These are phyloP conservation scores for Lithophane leautieri DNA, from an alignment of 2,888 invertebrate species.

Conservation along the genomic window DNA sequence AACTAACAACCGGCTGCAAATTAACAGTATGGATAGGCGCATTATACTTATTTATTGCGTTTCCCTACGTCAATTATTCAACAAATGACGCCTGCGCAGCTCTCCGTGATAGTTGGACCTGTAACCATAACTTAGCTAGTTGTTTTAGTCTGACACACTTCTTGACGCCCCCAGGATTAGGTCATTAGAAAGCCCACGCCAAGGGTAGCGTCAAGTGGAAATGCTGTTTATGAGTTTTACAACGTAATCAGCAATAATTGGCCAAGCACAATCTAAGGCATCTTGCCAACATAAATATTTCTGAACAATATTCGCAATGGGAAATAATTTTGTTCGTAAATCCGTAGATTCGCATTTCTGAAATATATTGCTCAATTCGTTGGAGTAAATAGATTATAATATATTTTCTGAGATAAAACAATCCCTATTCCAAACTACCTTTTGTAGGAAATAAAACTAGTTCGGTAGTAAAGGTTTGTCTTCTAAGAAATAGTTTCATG, in stretches of 20 bases:
- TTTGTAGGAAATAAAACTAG: constrained; percentile 38
- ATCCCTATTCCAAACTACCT: constrained; percentile 32
- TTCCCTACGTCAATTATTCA: constrained; percentile 74
- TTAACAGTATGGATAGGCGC: constrained; percentile 37
- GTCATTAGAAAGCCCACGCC: constrained; percentile 74
- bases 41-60: constrained; percentile 61
- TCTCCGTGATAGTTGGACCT: constrained; percentile 73
- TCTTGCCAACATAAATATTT: constrained; percentile 41
- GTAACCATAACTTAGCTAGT: constrained; percentile 73
- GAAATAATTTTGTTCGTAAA: constrained; percentile 49
- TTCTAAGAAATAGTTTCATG: constrained; percentile 25
- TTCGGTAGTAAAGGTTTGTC: constrained; percentile 45
- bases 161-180: constrained; percentile 75
- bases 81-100: constrained; percentile 75
- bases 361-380: constrained; percentile 39
- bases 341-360: constrained; percentile 35
- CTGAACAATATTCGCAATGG: constrained; percentile 41
- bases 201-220: constrained; percentile 52
- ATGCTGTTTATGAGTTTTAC: constrained; percentile 45
- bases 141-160: constrained; percentile 69
- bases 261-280: constrained; percentile 32
- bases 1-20: constrained; percentile 29
- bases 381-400: constrained; percentile 35
- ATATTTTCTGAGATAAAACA: constrained; percentile 35
- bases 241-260: constrained; percentile 50